phyloP scores from a whole-genome alignment of 2,797 vertebrate species.

The Amblyopsis hoosieri region DNA sequence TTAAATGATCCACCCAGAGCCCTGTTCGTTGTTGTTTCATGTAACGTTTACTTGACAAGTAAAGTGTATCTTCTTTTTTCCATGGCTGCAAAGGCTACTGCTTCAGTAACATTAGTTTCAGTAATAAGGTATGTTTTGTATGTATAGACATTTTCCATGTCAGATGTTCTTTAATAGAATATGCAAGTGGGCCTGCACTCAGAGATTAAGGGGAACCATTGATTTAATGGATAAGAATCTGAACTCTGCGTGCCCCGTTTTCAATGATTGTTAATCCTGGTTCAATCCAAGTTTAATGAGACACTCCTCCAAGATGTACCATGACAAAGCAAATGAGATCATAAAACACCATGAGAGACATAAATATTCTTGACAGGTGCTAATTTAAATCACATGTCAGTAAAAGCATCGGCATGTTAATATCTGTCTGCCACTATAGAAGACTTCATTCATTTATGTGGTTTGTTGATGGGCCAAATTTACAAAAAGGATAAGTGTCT shows the following conservation, averaged over 20 bases:
- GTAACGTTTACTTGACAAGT: conserved; percentile 56
- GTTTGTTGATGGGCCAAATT: conserved; percentile 16
- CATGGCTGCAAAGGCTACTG: not conserved
- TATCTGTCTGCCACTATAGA: conserved; percentile 25
- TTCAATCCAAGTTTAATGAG: conserved; percentile 20
- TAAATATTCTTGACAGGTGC: conserved; percentile 25
- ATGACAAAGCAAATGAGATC: conserved; percentile 28
- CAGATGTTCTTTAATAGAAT: no score
- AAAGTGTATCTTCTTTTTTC: conserved; percentile 20
- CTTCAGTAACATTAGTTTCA: no score
- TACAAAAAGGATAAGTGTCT: conserved; percentile 1
- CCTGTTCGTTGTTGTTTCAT: conserved; percentile 41
- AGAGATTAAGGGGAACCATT: no score
- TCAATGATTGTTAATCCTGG: conserved; percentile 20
- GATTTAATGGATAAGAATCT: not conserved
- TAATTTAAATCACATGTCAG: conserved; percentile 50
- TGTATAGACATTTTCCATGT: no score
- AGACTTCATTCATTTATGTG: conserved; percentile 24
- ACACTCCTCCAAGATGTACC: conserved; percentile 30
- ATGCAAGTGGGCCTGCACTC: no score
- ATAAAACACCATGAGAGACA: conserved; percentile 19
- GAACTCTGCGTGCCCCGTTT: not conserved
- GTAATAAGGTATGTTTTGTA: no score
- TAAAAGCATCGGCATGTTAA: conserved; percentile 25
- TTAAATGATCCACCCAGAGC: conserved; percentile 22